Evolutionary conservation across 2,888 invertebrate genomes (phyloP).

Genomic region (Strigamia transsilvanica): DNA sequence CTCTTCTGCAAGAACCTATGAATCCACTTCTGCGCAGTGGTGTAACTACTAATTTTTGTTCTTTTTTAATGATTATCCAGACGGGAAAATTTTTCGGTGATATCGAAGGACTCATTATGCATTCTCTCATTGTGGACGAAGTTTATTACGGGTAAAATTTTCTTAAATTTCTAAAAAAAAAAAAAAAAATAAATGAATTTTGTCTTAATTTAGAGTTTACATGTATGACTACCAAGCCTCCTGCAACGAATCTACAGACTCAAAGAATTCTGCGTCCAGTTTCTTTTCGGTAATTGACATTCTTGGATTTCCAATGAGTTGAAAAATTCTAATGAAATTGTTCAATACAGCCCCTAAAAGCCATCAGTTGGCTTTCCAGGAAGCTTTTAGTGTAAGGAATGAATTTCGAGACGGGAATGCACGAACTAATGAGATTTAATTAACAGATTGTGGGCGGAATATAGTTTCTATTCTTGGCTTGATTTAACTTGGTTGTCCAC

Average conservation of each 20-base stretch:
- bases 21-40: too few species aligned
- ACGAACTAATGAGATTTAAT: neutral
- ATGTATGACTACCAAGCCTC: constrained; percentile 90
- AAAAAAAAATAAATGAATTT: too few species aligned
- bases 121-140: constrained; percentile 84
- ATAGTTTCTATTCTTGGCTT: constrained; percentile 22
- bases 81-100: constrained; percentile 94
- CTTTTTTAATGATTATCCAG: constrained; percentile 37
- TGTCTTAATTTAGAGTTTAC: constrained; percentile 70
- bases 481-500: neutral
- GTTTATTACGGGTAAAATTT: constrained; percentile 73
- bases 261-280: neutral
- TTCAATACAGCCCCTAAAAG: neutral
- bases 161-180: too few species aligned
- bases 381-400: neutral
- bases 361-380: neutral
- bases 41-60: neutral
- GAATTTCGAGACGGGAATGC: neutral
- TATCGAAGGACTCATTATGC: constrained; percentile 93
- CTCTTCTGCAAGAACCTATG: too few species aligned
- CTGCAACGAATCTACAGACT: constrained; percentile 72
- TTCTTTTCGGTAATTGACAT: neutral
- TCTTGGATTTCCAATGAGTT: too few species aligned
- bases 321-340: too few species aligned
- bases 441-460: constrained; percentile 5